Base-by-base conservation (phyloP, 2,113 vertebrate genomes). In the Thalassarche chlororhynchos region DNA sequence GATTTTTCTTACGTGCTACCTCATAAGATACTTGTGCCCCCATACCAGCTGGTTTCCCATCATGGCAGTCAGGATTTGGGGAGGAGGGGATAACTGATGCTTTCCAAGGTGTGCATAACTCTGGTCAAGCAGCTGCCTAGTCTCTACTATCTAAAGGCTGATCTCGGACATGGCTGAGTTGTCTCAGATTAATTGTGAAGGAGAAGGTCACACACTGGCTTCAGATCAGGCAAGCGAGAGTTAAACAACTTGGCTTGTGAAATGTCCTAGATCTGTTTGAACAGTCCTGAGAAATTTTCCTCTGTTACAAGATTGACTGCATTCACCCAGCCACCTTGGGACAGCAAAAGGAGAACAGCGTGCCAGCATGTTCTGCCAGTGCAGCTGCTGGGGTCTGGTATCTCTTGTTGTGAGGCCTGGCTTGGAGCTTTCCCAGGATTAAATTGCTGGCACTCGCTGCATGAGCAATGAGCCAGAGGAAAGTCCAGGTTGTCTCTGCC, bases 401-500 rank as follows among this genome's bases (percentile, higher is more conserved):
- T 26, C 80, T 68, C 84, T 61, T 38, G n/a, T 19, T 31, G 54
- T 15, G 80, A 93, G 69, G 9, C 21, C 64, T 75, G 88, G 47
- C 77, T 55, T 89, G 97, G 90, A 91, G 65, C 76, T 31, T 29
- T 40, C 61, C 94, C 93, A 90, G 89, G 42, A 93, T 80, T 70
- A 66, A 93, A 90, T 60, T 91, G 91, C 81, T 88, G 93, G 62
- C 78, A 47, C 46, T 91, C 3, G 0, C 38, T 61, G 54, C 62
- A 23, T 83, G 58, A 95, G 23, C 75, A 80, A 14, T 18, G 49
- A 87, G 77, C 89, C 65, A 79, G 58, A 79, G 61, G 40, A 72
- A 84, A 54, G 89, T 76, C 89, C 77, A 65, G 70, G 57, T 51
- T 96, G 74, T 28, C 24, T 81, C 80, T 93, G 55, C 57, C 62